These are phyloP conservation scores for Candoia aspera DNA, from an alignment of 2,113 vertebrate species.

Conservation along the genomic window DNA sequence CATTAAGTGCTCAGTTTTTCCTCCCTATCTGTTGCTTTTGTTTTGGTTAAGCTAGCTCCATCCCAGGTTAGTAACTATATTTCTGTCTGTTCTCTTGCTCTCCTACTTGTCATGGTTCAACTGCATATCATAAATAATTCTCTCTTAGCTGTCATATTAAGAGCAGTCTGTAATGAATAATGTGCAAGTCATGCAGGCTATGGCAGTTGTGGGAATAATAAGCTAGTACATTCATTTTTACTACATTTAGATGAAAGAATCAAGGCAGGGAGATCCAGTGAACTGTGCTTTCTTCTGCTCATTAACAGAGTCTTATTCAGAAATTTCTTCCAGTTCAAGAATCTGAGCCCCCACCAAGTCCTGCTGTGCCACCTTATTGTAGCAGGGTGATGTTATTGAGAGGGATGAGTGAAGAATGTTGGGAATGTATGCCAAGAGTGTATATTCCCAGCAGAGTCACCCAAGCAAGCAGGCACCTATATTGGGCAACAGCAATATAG, in stretches of 20 bases:
- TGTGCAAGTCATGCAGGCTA: neutral
- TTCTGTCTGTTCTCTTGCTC: neutral
- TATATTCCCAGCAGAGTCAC: neutral
- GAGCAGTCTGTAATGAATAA: conserved; percentile 35
- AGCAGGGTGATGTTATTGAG: neutral
- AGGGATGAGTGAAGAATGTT: neutral
- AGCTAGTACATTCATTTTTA: neutral
- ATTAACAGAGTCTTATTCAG: conserved; percentile 20
- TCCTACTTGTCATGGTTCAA: neutral
- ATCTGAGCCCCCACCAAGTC: neutral
- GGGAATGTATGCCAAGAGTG: neutral
- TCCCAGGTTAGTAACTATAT: neutral
- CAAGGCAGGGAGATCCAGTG: neutral
- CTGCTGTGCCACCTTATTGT: neutral
- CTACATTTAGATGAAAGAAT: neutral
- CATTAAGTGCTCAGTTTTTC: neutral
- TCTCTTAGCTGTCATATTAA: conserved; percentile 28
- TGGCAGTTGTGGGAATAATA: conserved; percentile 20
- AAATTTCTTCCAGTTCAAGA: neutral
- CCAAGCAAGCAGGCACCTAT: neutral
- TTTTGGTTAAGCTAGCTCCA: neutral
- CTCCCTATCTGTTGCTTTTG: neutral
- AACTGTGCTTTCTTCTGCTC: neutral
- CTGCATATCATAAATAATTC: conserved; percentile 8
- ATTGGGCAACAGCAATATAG: neutral